Base-by-base conservation (phyloP, 2,888 invertebrate species). In the Diogma glabrata region DNA sequence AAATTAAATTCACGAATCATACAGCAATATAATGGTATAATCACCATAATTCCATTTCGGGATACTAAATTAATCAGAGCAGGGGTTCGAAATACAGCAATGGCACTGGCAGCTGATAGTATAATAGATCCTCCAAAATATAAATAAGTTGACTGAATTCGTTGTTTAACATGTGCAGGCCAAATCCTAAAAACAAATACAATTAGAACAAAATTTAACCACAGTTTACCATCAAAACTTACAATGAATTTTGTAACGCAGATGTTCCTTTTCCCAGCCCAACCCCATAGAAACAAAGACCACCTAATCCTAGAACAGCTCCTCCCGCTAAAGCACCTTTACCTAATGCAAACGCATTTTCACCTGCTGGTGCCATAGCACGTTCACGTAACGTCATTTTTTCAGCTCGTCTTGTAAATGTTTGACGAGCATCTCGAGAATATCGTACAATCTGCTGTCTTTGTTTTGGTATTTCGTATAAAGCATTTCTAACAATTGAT, bases 281-380 rank as follows among this genome's bases (percentile, higher is more conserved):
- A 38, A 94, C 72, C 23, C 97, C 97, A 74, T 99, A 99, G 67
- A 83, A 99, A 65, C 93, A 92, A 3, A 99, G 75, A 12, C 93
- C 88, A 53, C 88, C 96, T 48, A 99, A 63, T 30, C 97, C 96
- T 43, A 95, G 66, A 12, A 80, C 84, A 12, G 95, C 87, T 30
- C 88, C 93, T 50, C 95, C 96, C 52, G 92, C 91, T 19, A 89
- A 70, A 16, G 88, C 85, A 53, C 91, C 92, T 68, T 84, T 83
- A 3, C 96, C 96, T 62, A 93, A 69, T 49, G 79, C 79, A 66
- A 86, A 93, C 30, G 95, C 95, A 65, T 82, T 82, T 56, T 81
- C 82, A 52, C 83, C 79, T 49, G 88, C 82, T 36, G 90, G 88
- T 52, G 82, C 82, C 81, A 85, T 81, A 3, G 81, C 71, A 53